Evolutionary conservation across 1,140 invertebrate genomes (phyloP).

Genomic region (Megalonaias nervosa): DNA sequence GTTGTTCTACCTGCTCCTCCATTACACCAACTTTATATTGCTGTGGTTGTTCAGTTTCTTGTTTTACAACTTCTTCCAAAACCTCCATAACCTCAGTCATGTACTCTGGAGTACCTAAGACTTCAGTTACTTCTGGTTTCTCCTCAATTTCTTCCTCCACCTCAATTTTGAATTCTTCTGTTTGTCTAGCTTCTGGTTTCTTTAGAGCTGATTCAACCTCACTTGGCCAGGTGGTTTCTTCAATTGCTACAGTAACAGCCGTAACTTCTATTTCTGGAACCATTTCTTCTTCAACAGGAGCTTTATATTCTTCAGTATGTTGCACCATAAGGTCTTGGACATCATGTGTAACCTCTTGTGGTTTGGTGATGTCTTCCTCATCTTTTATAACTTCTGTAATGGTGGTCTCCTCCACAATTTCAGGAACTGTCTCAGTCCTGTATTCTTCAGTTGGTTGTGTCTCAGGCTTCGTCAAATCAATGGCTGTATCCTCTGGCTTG

Average conservation of each 20-base stretch:
- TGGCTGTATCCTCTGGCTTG: slow-evolving; percentile 2
- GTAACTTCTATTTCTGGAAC: slow-evolving; percentile 31
- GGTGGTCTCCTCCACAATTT: slow-evolving; percentile 11
- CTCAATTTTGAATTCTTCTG: slow-evolving; percentile 41
- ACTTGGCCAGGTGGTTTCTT: slow-evolving; percentile 18
- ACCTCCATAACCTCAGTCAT: slow-evolving; percentile 31
- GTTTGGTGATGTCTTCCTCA: not conserved
- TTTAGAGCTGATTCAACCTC: slow-evolving; percentile 27
- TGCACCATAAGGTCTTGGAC: no score
- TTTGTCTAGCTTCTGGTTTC: slow-evolving; percentile 37
- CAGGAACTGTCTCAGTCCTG: not conserved
- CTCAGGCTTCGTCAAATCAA: not conserved
- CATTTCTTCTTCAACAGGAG: not conserved
- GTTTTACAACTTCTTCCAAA: slow-evolving; percentile 30
- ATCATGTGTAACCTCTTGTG: slow-evolving; percentile 42
- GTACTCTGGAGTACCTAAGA: slow-evolving; percentile 30
- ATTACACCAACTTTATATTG: slow-evolving; percentile 39
- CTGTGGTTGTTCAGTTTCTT: slow-evolving; percentile 31
- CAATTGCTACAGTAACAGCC: slow-evolving; percentile 38
- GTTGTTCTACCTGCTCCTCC: slow-evolving; percentile 33
- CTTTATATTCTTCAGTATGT: no score
- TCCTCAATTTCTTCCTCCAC: slow-evolving; percentile 37
- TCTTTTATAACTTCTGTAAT: not conserved
- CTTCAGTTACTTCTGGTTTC: slow-evolving; percentile 41
- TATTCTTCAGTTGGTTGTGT: not conserved